Evolutionary conservation across 2,888 invertebrate genomes (phyloP).

Genomic region (Matsumyia berberina): DNA sequence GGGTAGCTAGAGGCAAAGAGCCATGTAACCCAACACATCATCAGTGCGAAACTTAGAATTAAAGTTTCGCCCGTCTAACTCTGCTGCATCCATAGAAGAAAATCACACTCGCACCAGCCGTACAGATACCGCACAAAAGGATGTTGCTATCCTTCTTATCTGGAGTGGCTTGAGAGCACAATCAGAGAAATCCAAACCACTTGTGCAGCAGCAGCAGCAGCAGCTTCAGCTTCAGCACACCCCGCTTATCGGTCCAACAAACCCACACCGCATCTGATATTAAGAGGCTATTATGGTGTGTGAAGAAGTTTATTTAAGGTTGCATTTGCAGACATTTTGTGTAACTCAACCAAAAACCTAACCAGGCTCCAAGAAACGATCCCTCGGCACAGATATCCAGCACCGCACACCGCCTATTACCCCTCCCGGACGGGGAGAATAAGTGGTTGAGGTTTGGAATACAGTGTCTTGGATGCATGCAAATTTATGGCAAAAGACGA

Average conservation of each 20-base stretch:
- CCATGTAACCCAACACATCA: constrained; percentile 34
- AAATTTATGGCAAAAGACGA: constrained; percentile 58
- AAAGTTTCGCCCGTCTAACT: constrained; percentile 28
- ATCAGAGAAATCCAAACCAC: constrained; percentile 50
- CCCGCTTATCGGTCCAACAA: background rate
- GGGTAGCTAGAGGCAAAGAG: background rate
- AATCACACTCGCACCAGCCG: constrained; percentile 52
- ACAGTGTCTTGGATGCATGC: constrained; percentile 69
- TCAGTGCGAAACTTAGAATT: constrained; percentile 34
- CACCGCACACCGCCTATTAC: constrained; percentile 11
- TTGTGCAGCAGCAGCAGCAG: background rate
- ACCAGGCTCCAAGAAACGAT: constrained; percentile 60
- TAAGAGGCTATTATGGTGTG: constrained; percentile 73
- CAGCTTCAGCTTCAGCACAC: background rate
- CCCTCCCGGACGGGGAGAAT: constrained; percentile 21
- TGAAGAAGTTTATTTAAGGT: constrained; percentile 76
- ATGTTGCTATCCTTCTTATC: constrained; percentile 71
- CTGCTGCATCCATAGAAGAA: constrained; percentile 26
- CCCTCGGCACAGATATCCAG: constrained; percentile 34
- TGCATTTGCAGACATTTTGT: constrained; percentile 73
- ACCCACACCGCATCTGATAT: constrained; percentile 62
- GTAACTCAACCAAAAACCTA: constrained; percentile 59
- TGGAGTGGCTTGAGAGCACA: constrained; percentile 50
- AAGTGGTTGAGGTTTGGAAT: constrained; percentile 65
- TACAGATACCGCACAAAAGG: constrained; percentile 56